Base-by-base conservation (phyloP, 2,797 vertebrate species). In the Netta rufina region DNA sequence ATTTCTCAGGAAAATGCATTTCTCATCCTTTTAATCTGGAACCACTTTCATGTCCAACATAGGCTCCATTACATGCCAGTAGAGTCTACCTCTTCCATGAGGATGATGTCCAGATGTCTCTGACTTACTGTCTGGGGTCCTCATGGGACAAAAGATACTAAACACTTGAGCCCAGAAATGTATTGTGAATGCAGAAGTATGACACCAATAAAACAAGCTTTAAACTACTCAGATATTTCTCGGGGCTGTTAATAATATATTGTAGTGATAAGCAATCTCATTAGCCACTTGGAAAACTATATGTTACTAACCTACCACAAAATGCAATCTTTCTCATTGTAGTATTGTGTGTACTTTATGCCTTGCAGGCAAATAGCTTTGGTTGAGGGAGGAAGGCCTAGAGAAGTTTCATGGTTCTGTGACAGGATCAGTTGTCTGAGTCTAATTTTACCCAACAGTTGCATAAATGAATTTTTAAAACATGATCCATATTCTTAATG, bases 391-490 rank as follows among this genome's bases (percentile, higher is more conserved):
- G 67, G 56, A 84, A 94, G 77, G 47, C 72, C 80, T 81, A 79
- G 54, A 89, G 86, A 95, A 76, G 28, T 86, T 95, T 84, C 91
- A 86, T 91, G 83, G 45, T 80, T 67, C 75, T 95, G 71, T 86
- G 92, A 92, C 87, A 93, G 91, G 91, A 95, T 94, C 93, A 95
- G 81, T 92, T 95, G 87, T 93, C 92, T 93, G 91, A 96, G 72
- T 92, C 94, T 94, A 94, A 96, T 95, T 97, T 97, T 97, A 92
- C 49, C 67, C 92, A 77, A 92, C 8, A 93, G 91, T 92, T 96
- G 77, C 84, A 93, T 75, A 96, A 95, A 96, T 92, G 84, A 92
- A 94, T 96, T 97, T 97, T 96, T 96, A 92, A 89, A 96, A 96
- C 78, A 92, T 92, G 95, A 96, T 95, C 93, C 61, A 91, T 96